Evolutionary conservation across 2,113 vertebrate genomes (phyloP), one percentile per base, ranked within the genome.

Genomic region (Gasterosteus aculeatus): DNA sequence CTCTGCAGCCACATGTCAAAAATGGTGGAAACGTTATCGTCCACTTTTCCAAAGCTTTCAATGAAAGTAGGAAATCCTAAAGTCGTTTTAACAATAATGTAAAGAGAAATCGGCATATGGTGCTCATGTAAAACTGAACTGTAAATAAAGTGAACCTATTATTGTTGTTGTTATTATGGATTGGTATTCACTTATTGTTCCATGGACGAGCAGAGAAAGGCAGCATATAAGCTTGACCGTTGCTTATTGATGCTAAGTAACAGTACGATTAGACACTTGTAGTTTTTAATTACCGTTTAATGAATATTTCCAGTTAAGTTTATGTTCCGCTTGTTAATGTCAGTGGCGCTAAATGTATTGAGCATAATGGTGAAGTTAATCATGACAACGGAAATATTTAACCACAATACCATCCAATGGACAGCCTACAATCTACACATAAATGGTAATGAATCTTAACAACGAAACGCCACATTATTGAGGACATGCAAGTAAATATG

Each of bases 1-100:
- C 41, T 31, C 44, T 39, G 53, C 69, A 71, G 78, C 85, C 90
- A 76, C 88, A 86, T 92, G 88, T 85, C 75, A 81, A 39, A 81
- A 39, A 81, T 88, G 85, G 82, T 77, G 83, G 69, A 26, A 12
- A 60, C 16, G 53, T 33, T 5, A 19, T 59, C 15, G 35, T 66
- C 16, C 5, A 18, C 7, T 15, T 8, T 10, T 0, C 5, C 1
- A 12, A 11, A 10, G 2, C 10, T 15, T 46, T 19, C 3, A 44
- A 16, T 11, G 0, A 14, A 62, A 46, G 3, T 19, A 26, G 0
- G 4, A 39, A 46, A 44, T n/a, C 31, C 10, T 7, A 4, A 10
- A 39, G 9, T 14, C 0, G 9, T 15, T 12, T 12, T 4, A 49
- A 56, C 12, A 26, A 16, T 15, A n/a, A 16, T 5, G 0, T 11